Percentiles rank a stretch among this genome's conserved stretches.
These are phyloP conservation scores for Tholera decimalis DNA, from an alignment of 2,888 invertebrate species.

Conservation along the genomic window DNA sequence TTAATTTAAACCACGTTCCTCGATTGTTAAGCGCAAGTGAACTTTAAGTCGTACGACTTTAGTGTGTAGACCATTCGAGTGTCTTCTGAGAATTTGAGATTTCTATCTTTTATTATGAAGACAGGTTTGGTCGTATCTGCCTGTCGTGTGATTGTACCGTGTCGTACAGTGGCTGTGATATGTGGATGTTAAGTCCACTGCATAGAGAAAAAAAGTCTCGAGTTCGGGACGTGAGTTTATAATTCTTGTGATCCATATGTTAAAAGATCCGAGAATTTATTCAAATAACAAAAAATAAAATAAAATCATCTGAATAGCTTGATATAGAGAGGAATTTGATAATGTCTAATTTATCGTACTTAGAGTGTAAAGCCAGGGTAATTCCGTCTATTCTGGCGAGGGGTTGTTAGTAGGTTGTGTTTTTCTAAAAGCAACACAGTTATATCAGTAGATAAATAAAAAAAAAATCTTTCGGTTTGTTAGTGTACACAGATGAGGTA, in stretches of 20 bases:
- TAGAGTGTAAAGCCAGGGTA: constrained; percentile 36
- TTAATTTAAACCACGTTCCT: constrained; percentile 65
- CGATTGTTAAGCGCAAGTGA: constrained; percentile 41
- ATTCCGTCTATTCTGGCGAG: constrained; percentile 15
- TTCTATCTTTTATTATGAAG: constrained; percentile 30
- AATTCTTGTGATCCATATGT: constrained; percentile 79
- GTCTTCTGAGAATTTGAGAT: constrained; percentile 47
- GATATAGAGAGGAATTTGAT: constrained; percentile 17
- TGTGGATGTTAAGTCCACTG: constrained; percentile 62
- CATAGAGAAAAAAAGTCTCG: constrained; percentile 60
- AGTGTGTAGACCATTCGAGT: constrained; percentile 35
- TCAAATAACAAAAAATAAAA: constrained; percentile 35
- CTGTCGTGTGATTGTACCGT: constrained; percentile 72
- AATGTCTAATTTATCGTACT: constrained; percentile 38
- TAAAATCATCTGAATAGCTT: constrained; percentile 5
- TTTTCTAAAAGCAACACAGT: constrained; percentile 20
- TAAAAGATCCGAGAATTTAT: constrained; percentile 75
- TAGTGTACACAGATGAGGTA: constrained; percentile 1
- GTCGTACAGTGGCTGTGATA: constrained; percentile 87
- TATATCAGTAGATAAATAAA: constrained; percentile 18
- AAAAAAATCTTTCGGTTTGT: constrained; percentile 13
- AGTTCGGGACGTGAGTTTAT: constrained; percentile 53
- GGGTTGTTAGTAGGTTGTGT: constrained; percentile 25
- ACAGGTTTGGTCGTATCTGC: constrained; percentile 56
- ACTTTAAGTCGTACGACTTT: constrained; percentile 49